These are phyloP conservation scores for Hemichromis elongatus DNA, from an alignment of 2,113 vertebrate genomes.

Conservation along the genomic window DNA sequence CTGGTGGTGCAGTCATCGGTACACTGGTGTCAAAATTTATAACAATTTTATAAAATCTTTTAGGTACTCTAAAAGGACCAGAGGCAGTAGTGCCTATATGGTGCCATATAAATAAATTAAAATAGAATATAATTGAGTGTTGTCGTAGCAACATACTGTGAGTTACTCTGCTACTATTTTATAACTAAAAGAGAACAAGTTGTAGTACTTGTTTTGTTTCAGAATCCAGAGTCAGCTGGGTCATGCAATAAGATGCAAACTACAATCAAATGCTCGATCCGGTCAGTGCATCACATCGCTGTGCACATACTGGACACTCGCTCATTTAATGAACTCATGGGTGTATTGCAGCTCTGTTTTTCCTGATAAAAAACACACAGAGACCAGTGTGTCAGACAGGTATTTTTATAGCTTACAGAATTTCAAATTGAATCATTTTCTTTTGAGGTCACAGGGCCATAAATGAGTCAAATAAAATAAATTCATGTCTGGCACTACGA, in stretches of 20 bases:
- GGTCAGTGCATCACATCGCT: neutral
- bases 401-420: neutral
- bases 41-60: neutral
- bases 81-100: neutral
- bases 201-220: neutral
- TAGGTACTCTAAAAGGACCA: neutral
- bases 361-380: neutral
- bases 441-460: neutral
- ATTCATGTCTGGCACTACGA: neutral
- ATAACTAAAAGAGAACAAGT: neutral
- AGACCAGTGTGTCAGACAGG: neutral
- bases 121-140: neutral
- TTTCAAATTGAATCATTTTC: neutral
- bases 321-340: neutral
- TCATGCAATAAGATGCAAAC: neutral
- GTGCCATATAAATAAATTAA: neutral
- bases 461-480: neutral
- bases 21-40: neutral
- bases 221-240: neutral
- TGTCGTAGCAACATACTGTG: neutral
- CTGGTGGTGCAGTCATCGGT: rapidly evolving
- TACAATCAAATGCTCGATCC: neutral
- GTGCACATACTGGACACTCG: neutral
- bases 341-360: neutral
- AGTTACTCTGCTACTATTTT: neutral